These are phyloP conservation scores for Edolisoma coerulescens DNA, from an alignment of 2,113 vertebrate genomes.

Conservation along the genomic window DNA sequence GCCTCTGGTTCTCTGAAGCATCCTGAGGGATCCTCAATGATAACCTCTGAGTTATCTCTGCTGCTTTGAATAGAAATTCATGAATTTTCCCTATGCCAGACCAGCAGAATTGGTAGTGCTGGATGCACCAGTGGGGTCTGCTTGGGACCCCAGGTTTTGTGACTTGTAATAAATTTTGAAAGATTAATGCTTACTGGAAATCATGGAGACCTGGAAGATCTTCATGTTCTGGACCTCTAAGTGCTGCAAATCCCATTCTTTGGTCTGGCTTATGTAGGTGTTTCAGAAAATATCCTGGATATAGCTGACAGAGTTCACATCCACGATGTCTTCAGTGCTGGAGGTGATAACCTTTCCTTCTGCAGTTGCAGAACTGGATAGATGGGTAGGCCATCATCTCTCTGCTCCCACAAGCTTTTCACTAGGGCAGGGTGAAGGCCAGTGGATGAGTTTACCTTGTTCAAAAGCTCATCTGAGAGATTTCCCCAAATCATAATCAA, in stretches of 20 bases:
- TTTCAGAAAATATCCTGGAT: not conserved
- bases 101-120: not conserved
- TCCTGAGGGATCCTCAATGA: not conserved
- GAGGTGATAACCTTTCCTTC: not conserved
- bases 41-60: not conserved
- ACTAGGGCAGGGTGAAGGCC: not conserved
- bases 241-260: not conserved
- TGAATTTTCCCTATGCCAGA: not conserved
- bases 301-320: not conserved
- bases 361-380: not conserved
- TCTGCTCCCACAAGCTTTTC: not conserved
- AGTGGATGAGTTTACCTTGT: not conserved
- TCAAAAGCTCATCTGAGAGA: not conserved
- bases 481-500: not conserved
- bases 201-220: not conserved
- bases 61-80: not conserved
- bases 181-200: not conserved
- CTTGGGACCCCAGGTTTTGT: not conserved
- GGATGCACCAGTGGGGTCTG: not conserved
- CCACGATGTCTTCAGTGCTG: rapidly evolving
- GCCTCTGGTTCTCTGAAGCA: not conserved
- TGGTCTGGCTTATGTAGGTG: not conserved
- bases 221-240: not conserved
- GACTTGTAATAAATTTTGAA: not conserved
- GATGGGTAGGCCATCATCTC: rapidly evolving